These are phyloP conservation scores for Rousettus leschenaultii DNA, from an alignment of 2,113 vertebrate species.

Conservation along the genomic window DNA sequence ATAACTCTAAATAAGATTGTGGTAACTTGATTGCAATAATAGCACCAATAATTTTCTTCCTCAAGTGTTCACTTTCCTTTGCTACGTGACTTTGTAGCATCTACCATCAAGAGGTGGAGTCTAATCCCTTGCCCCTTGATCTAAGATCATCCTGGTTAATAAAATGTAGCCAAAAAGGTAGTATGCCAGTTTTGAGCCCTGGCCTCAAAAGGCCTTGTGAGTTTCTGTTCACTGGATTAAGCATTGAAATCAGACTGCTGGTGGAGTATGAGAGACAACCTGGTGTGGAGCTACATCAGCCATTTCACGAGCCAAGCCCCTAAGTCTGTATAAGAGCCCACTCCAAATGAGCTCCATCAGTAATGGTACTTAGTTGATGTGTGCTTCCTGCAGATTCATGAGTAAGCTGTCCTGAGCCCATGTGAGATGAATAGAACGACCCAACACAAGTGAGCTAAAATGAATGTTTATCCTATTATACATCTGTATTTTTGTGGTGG, in stretches of 20 bases:
- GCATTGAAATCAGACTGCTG: not conserved
- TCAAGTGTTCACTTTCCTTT: not conserved
- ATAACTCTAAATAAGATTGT: not conserved
- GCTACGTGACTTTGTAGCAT: not conserved
- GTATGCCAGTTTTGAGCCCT: not conserved
- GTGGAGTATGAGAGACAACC: not conserved
- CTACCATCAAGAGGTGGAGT: not conserved
- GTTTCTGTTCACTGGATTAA: not conserved
- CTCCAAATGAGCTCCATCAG: not conserved
- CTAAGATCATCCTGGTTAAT: not conserved
- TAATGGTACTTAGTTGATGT: not conserved
- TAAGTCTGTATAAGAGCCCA: not conserved
- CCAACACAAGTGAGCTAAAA: not conserved
- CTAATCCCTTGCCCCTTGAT: not conserved
- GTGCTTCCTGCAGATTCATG: not conserved
- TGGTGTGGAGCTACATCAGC: not conserved
- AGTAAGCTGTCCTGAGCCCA: not conserved
- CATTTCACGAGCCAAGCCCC: not conserved
- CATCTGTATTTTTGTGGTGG: not conserved
- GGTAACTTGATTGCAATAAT: not conserved
- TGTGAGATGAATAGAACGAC: not conserved
- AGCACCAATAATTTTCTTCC: not conserved
- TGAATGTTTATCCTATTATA: not conserved
- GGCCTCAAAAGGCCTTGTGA: not conserved
- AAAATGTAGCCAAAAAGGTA: not conserved